A percentile compares a stretch with the other conserved stretches of the same genome.
These are phyloP conservation scores for Apis dorsata DNA, from an alignment of 1,140 invertebrate genomes.

Conservation along the genomic window DNA sequence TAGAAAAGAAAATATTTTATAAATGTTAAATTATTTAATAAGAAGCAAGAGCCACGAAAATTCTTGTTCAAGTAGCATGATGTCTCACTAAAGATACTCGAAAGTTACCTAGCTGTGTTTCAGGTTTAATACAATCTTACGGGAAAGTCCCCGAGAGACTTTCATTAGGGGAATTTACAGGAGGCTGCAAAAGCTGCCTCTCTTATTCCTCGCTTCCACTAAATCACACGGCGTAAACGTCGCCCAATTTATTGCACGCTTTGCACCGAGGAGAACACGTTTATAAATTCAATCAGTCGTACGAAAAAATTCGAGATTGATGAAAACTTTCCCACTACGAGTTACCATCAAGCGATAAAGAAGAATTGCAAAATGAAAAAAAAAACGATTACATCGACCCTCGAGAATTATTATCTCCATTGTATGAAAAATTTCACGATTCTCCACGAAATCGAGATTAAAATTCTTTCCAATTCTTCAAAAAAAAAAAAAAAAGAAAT, in stretches of 20 bases:
- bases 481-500: neutral
- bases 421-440: no score
- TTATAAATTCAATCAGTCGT: neutral
- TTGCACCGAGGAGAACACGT: conserved; percentile 55
- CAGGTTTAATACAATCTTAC: conserved; percentile 76
- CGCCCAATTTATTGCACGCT: conserved; percentile 72
- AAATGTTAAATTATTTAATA: conserved; percentile 55
- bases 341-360: no score
- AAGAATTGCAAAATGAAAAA: no score
- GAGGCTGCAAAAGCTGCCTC: conserved; percentile 62
- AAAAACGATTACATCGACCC: no score
- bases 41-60: conserved; percentile 15
- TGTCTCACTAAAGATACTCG: conserved; percentile 42
- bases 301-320: neutral
- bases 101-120: conserved; percentile 72
- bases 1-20: neutral
- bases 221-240: conserved; percentile 74
- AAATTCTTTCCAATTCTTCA: no score
- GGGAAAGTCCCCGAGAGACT: conserved; percentile 73
- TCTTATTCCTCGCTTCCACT: conserved; percentile 60
- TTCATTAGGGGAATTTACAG: conserved; percentile 79
- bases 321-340: neutral
- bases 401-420: no score
- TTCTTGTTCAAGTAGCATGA: conserved; percentile 22
- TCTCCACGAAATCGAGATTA: no score